phyloP scores from a whole-genome alignment of 2,888 invertebrate species.

The Pseudococcus viburni region DNA sequence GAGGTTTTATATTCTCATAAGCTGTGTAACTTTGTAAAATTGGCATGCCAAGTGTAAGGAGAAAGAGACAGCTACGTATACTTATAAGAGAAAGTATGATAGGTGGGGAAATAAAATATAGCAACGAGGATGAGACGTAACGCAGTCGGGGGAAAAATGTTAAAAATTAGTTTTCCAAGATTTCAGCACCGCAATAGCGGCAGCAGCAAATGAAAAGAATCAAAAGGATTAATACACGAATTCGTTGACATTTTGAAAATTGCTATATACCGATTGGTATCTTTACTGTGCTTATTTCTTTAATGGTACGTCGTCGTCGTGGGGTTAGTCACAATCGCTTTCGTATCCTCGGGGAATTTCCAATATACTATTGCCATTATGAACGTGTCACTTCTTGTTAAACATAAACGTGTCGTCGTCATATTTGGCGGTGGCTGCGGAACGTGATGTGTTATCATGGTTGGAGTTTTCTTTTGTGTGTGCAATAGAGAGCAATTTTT shows the following conservation, averaged over 20 bases:
- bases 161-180: slow-evolving; percentile 48
- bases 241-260: slow-evolving; percentile 60
- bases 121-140: not conserved
- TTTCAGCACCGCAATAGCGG: not conserved
- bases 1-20: not conserved
- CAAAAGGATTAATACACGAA: slow-evolving; percentile 62
- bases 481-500: not conserved
- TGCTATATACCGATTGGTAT: slow-evolving; percentile 58
- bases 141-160: not conserved
- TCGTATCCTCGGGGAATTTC: slow-evolving; percentile 55
- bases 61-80: not conserved
- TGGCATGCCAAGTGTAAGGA: not conserved
- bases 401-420: slow-evolving; percentile 51
- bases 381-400: slow-evolving; percentile 59
- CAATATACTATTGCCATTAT: slow-evolving; percentile 64
- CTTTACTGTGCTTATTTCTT: slow-evolving; percentile 52
- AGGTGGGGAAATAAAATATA: not conserved
- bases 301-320: slow-evolving; percentile 55
- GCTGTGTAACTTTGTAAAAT: not conserved
- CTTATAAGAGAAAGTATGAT: not conserved
- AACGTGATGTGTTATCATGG: not conserved
- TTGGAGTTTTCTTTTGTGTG: not conserved
- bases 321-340: slow-evolving; percentile 60
- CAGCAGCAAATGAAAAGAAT: slow-evolving; percentile 50
- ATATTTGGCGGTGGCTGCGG: not conserved